Evolutionary conservation across 1,140 invertebrate species (phyloP), one percentile per base, ranked within the genome.

Genomic region (Elymnias hypermnestra): DNA sequence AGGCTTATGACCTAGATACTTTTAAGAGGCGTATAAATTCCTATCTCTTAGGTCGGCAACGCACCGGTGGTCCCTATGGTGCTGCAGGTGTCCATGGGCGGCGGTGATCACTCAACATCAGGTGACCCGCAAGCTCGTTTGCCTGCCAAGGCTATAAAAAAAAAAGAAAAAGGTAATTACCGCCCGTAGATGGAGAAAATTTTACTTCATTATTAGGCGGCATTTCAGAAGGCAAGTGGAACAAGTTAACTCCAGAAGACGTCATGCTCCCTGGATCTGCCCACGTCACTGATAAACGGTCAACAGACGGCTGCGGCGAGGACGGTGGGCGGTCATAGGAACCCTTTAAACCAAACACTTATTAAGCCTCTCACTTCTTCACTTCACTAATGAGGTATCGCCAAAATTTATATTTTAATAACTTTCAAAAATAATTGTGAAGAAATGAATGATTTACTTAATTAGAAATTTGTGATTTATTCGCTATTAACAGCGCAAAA

Each of bases 261-360:
- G 61, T 62, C 63, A 88, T 84, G 56, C 75, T 87, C 22, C 87
- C 75, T 13, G 82, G 86, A 17, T 90, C 86, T 0, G 90, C 89
- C 86, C 92, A 93, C 4, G 89, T 92, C 19, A 93, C 91, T 6
- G 91, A 92, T n/a, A 92, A 77, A 29, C 91, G 83, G 63, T 92
- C 91, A 14, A 90, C 79, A 4, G 91, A 91, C 4, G 90, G 89
- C 65, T 91, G 89, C 1, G 90, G 89, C 1, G 91, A 91, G 0
- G 86, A 67, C 6, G 88, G 88, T 56, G 88, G 88, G 23, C 86
- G 56, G 5, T 83, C 77, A 38, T 56, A 72, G 5, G 71, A 75
- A 26, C 50, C 66, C 79, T 83, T 35, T 3, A 7, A 29, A 14
- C 5, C 26, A 47, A 22, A n/a, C n/a, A 28, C n/a, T n/a, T n/a